Conservation (phyloP, 2,888 invertebrate species). For the Lysandra coridon region DNA sequence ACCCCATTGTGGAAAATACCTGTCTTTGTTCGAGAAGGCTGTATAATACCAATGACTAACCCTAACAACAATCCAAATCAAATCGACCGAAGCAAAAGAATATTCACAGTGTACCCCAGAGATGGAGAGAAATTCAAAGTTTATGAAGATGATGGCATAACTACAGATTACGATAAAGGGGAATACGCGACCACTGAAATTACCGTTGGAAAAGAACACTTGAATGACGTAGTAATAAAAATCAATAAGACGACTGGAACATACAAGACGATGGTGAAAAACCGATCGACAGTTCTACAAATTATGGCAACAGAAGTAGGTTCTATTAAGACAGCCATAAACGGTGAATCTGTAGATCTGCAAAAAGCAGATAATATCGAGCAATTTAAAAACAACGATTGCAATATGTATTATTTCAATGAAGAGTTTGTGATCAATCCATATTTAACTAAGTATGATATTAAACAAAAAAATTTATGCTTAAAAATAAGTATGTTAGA, state of each 20-base stretch:
- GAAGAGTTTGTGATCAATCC: conserved; percentile 58
- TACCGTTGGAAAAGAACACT: conserved; percentile 49
- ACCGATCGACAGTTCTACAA: conserved; percentile 60
- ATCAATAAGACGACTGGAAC: conserved; percentile 59
- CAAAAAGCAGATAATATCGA: conserved; percentile 50
- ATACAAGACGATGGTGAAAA: conserved; percentile 56
- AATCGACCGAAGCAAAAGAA: conserved; percentile 58
- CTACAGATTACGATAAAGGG: conserved; percentile 55
- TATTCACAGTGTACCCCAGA: conserved; percentile 62
- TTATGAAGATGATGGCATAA: conserved; percentile 71
- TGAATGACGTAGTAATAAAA: conserved; percentile 54
- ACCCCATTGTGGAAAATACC: conserved; percentile 70
- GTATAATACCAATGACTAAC: conserved; percentile 67
- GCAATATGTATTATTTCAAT: conserved; percentile 56
- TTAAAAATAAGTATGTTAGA: conserved; percentile 60
- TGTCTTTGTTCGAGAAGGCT: conserved; percentile 66
- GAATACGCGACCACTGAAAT: conserved; percentile 57
- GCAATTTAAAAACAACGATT: conserved; percentile 54
- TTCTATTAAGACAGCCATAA: conserved; percentile 55
- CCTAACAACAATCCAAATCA: conserved; percentile 66
- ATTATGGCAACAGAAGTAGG: conserved; percentile 55
- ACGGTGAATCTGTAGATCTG: conserved; percentile 53
- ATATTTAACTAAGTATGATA: conserved; percentile 50
- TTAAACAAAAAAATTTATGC: conserved; percentile 55
- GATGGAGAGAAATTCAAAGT: conserved; percentile 53